Conservation (phyloP, 2,797 vertebrate species). For the Phoeniculus purpureus region DNA sequence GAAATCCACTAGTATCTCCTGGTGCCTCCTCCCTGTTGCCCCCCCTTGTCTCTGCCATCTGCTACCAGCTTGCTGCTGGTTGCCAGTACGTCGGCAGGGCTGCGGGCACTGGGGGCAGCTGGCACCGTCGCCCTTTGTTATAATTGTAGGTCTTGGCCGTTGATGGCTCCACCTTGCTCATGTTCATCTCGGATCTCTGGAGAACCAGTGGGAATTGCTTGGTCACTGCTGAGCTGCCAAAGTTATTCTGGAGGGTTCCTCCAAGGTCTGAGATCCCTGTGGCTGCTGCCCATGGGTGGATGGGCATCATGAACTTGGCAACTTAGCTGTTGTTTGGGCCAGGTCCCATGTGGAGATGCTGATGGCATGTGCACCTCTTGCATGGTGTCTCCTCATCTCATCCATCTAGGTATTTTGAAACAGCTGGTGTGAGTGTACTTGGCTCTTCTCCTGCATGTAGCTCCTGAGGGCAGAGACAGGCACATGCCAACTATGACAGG, state of each 20-base stretch:
- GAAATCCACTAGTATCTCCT: background rate
- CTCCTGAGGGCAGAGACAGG: background rate
- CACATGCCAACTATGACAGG: background rate
- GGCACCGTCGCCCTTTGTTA: background rate
- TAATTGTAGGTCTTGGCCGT: accelerated
- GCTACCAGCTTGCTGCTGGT: background rate
- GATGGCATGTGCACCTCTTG: accelerated
- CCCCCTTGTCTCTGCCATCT: slow-evolving; percentile 2
- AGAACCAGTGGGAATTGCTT: accelerated
- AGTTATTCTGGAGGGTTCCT: background rate
- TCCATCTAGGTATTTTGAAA: background rate
- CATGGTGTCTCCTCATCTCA: background rate
- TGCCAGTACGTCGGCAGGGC: background rate
- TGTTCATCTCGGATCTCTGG: background rate
- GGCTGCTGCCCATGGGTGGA: background rate
- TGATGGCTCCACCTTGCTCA: accelerated
- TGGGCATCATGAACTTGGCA: background rate
- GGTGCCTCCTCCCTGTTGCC: background rate
- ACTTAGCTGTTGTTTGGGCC: background rate
- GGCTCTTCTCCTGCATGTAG: background rate
- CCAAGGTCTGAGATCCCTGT: accelerated
- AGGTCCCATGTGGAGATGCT: background rate
- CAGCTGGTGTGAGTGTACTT: accelerated
- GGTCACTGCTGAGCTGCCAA: background rate
- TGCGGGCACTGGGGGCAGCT: background rate